A percentile compares a stretch with the other conserved stretches of the same genome.
phyloP scores from a whole-genome alignment of 2,888 invertebrate genomes.

The Norana najaformis region DNA sequence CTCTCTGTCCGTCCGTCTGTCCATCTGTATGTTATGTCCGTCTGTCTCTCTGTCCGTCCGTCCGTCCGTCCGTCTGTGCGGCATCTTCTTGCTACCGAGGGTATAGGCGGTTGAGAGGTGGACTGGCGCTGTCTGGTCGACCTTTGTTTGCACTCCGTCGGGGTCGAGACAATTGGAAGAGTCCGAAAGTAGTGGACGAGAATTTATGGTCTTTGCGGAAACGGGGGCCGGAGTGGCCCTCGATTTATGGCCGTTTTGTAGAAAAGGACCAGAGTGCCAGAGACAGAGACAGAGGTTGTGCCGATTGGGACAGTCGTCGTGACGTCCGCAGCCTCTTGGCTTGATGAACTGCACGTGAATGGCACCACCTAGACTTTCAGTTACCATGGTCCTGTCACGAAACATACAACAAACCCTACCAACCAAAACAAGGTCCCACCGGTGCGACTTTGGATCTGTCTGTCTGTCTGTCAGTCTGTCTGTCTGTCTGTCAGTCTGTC shows the following conservation, averaged over 20 bases:
- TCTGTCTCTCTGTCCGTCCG: too few species aligned
- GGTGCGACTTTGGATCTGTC: too few species aligned
- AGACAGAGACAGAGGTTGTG: not conserved
- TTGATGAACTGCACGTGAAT: too few species aligned
- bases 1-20: too few species aligned
- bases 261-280: not conserved
- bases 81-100: too few species aligned
- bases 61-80: too few species aligned
- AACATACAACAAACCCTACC: not conserved
- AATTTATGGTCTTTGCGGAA: not conserved
- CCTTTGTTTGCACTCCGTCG: not conserved
- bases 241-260: not conserved
- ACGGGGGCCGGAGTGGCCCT: not conserved
- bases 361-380: too few species aligned
- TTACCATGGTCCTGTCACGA: not conserved
- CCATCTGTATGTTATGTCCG: too few species aligned
- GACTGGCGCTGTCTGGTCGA: too few species aligned
- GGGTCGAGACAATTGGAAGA: constrained; percentile 13
- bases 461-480: not conserved
- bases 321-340: not conserved
- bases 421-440: not conserved
- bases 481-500: not conserved
- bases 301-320: not conserved
- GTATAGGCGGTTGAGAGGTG: too few species aligned
- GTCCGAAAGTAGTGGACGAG: not conserved